Percentiles rank a stretch among this genome's conserved stretches.
Evolutionary conservation across 53 echinoderm and acorn worm species (phyloP).

Genomic region (Patiria pectinifera): DNA sequence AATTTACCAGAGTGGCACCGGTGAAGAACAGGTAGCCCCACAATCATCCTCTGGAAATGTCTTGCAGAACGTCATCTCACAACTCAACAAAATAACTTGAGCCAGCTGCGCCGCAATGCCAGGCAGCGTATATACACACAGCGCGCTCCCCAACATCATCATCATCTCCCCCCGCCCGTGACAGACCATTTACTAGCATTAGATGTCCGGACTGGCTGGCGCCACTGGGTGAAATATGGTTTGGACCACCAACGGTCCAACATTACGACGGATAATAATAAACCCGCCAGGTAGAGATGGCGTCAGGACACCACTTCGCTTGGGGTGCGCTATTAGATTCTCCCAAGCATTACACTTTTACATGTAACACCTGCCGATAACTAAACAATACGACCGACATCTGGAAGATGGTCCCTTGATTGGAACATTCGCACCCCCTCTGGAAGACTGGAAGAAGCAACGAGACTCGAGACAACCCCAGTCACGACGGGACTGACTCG

Average conservation of each 20-base stretch:
- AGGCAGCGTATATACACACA: constrained; percentile 21
- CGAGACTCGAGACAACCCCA: neutral
- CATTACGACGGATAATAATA: constrained; percentile 61
- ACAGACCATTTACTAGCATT: constrained; percentile 69
- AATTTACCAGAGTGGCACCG: constrained; percentile 80
- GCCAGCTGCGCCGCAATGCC: constrained; percentile 60
- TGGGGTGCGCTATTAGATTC: constrained; percentile 54
- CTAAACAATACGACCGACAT: constrained; percentile 67
- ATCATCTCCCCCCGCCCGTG: constrained; percentile 63
- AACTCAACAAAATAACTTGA: constrained; percentile 56
- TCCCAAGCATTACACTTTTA: constrained; percentile 55
- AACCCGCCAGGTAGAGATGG: constrained; percentile 54
- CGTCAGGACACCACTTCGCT: constrained; percentile 57
- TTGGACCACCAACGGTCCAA: constrained; percentile 66
- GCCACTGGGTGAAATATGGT: constrained; percentile 68
- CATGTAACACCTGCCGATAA: constrained; percentile 71
- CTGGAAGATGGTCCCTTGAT: constrained; percentile 60
- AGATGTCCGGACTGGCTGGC: constrained; percentile 64
- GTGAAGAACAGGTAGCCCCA: constrained; percentile 74
- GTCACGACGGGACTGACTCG: neutral
- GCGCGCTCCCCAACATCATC: constrained; percentile 20
- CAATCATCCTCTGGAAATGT: constrained; percentile 58
- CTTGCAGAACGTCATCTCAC: constrained; percentile 68
- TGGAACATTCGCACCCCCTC: constrained; percentile 62
- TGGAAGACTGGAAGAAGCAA: constrained; percentile 50